Conservation (phyloP, 2,797 vertebrate species). For the Argentina silus region DNA sequence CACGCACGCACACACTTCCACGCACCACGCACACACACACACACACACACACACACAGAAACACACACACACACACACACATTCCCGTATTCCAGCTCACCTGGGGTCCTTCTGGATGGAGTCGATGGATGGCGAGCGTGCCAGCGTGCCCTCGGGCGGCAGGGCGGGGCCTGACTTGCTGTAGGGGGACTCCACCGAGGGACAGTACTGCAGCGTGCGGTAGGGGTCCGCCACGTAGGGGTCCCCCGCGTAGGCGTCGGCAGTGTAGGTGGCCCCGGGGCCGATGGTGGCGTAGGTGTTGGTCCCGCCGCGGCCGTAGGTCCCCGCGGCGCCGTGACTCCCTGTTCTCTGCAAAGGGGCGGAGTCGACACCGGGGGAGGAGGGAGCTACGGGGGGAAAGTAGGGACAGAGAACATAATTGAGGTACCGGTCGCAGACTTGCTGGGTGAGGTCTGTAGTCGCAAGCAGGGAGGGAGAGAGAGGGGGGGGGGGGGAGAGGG, state of each 20-base stretch:
- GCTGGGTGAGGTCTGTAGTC: conserved; percentile 90
- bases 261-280: conserved; percentile 75
- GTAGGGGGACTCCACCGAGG: conserved; percentile 97
- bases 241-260: conserved; percentile 60
- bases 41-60: no score
- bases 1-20: no score
- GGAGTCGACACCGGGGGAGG: conserved; percentile 99
- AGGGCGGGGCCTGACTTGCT: conserved; percentile 98
- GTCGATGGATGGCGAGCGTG: conserved; percentile 97
- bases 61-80: no score
- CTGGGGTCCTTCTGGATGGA: conserved; percentile 99
- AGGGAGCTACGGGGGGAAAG: conserved; percentile 98
- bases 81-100: conserved; percentile 73
- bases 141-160: conserved; percentile 94
- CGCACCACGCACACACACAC: no score
- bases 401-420: conserved; percentile 98
- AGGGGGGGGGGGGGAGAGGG: conserved; percentile 57
- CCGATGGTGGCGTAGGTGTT: conserved; percentile 89
- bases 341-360: conserved; percentile 97
- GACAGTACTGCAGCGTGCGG: conserved; percentile 98
- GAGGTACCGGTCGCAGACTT: conserved; percentile 94
- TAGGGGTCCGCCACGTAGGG: conserved; percentile 87
- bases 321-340: conserved; percentile 89
- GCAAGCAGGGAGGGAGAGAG: conserved; percentile 60
- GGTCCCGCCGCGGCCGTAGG: conserved; percentile 84